Percentiles rank a stretch among this genome's conserved stretches.
Conservation (phyloP, 2,888 invertebrate species). For the Caenorhabditis panamensis region DNA sequence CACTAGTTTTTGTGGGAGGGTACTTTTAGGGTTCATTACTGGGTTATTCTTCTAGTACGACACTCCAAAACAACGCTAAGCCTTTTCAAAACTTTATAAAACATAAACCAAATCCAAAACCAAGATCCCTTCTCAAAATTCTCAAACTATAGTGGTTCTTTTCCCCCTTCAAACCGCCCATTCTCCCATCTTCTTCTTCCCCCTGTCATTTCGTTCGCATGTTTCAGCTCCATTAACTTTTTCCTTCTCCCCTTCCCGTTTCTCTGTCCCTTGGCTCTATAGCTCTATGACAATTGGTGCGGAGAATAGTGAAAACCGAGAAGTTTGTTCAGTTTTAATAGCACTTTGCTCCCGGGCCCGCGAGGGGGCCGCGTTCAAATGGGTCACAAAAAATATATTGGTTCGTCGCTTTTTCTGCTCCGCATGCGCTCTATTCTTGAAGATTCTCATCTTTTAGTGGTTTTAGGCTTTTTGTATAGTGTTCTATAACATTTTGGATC, state of each 20-base stretch:
- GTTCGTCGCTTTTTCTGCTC: neutral
- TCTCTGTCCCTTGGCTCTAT: neutral
- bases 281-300: neutral
- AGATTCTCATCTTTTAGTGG: slow-evolving; percentile 10
- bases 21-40: too few species aligned
- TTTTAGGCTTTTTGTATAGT: too few species aligned
- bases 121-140: too few species aligned
- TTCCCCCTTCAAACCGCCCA: neutral
- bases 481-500: too few species aligned
- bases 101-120: too few species aligned
- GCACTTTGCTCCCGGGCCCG: neutral
- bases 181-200: neutral
- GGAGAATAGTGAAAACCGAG: neutral
- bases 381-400: slow-evolving; percentile 11
- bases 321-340: slow-evolving; percentile 9
- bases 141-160: too few species aligned
- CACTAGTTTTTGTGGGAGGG: too few species aligned
- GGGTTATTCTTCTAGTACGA: too few species aligned
- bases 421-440: neutral
- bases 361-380: neutral
- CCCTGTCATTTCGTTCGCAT: neutral
- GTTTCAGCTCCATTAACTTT: slow-evolving; percentile 8
- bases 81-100: too few species aligned
- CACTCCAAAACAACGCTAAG: too few species aligned
- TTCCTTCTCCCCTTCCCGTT: neutral